Conservation (phyloP, 2,888 invertebrate genomes). For the Pediacus dermestoides region DNA sequence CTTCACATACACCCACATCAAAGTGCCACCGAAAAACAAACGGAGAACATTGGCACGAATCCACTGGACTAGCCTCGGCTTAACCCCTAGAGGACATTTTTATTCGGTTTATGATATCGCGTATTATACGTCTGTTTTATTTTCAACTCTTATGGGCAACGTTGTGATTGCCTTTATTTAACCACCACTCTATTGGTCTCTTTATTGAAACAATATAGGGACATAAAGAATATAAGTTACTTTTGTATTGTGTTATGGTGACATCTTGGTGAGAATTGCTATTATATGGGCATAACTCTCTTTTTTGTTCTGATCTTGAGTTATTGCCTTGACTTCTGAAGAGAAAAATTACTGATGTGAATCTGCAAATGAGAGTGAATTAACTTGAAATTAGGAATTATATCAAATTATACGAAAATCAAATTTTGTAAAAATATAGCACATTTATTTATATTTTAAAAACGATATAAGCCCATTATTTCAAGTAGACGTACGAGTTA, state of each 20-base stretch:
- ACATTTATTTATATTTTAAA: not conserved
- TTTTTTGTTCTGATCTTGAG: too few species aligned
- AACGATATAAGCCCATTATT: too few species aligned
- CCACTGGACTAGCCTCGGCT: constrained; percentile 15
- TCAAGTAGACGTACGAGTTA: too few species aligned
- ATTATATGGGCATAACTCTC: too few species aligned
- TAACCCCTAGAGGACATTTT: constrained; percentile 27
- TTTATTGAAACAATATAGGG: constrained; percentile 30
- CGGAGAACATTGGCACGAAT: constrained; percentile 9
- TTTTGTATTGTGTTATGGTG: not conserved
- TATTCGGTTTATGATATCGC: constrained; percentile 32
- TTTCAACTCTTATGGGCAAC: too few species aligned
- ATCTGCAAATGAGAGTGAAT: too few species aligned
- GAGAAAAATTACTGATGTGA: too few species aligned
- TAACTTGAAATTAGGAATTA: not conserved
- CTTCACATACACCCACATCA: constrained; percentile 11
- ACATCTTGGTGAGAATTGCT: not conserved
- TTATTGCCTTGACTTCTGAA: too few species aligned
- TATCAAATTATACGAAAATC: not conserved
- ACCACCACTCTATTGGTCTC: constrained; percentile 22
- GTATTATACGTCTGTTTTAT: constrained; percentile 31
- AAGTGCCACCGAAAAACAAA: not conserved
- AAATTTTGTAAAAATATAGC: not conserved
- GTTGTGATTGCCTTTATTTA: constrained; percentile 30
- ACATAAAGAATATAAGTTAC: constrained; percentile 18